These are phyloP conservation scores for Cephus rjabovi DNA, from an alignment of 2,888 invertebrate species.

Conservation along the genomic window DNA sequence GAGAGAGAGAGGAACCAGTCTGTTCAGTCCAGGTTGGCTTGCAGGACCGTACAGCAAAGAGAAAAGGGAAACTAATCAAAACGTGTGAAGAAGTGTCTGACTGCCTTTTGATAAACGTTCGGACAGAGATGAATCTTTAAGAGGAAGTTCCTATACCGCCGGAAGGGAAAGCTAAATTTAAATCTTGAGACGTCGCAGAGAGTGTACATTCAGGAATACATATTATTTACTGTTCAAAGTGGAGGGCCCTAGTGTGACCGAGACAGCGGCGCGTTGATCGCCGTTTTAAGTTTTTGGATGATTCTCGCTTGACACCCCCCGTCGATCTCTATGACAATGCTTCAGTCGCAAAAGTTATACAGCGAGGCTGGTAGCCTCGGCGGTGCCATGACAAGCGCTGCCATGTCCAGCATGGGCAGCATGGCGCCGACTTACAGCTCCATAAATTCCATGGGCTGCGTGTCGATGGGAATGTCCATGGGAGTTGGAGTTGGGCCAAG, in stretches of 20 bases:
- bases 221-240: too few relatives aligned
- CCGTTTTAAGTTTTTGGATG: slow-evolving; percentile 36
- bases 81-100: too few relatives aligned
- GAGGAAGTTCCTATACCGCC: too few relatives aligned
- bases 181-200: too few relatives aligned
- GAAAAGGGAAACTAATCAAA: neutral
- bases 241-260: too few relatives aligned
- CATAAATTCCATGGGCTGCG: slow-evolving; percentile 84
- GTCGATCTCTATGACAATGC: slow-evolving; percentile 61
- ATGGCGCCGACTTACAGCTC: slow-evolving; percentile 81
- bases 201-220: too few relatives aligned
- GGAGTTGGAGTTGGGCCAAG: slow-evolving; percentile 57
- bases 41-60: neutral
- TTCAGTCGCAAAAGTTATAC: slow-evolving; percentile 64
- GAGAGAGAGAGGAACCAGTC: neutral
- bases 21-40: neutral
- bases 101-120: too few relatives aligned
- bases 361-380: slow-evolving; percentile 58
- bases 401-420: slow-evolving; percentile 63
- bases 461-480: slow-evolving; percentile 72
- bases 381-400: slow-evolving; percentile 59
- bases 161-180: too few relatives aligned
- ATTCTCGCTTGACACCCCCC: slow-evolving; percentile 42
- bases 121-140: too few relatives aligned
- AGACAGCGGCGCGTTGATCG: slow-evolving; percentile 28